Percentiles rank a stretch among this genome's conserved stretches.
Conservation (phyloP, 2,888 invertebrate species). For the Ecliptopera silaceata region DNA sequence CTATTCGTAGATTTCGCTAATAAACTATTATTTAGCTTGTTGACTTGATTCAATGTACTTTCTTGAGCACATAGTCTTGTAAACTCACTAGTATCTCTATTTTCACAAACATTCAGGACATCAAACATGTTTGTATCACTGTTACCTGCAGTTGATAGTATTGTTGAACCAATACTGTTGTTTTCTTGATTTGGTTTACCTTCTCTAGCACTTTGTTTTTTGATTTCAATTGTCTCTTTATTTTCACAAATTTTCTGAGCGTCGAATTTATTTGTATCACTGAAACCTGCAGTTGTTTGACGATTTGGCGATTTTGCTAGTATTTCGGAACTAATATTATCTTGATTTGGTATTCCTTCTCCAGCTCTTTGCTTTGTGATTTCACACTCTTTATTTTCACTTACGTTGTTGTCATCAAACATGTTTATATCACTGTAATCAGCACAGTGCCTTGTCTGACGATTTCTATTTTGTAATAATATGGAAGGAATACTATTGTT, state of each 20-base stretch:
- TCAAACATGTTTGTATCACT: background rate
- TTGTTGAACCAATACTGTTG: background rate
- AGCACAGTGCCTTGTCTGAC: background rate
- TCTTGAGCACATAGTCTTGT: background rate
- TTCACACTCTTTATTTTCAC: background rate
- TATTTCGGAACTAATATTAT: background rate
- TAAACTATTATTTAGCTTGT: background rate
- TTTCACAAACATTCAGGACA: background rate
- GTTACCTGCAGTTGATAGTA: constrained; percentile 1
- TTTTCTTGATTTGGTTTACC: background rate
- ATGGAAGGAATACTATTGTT: background rate
- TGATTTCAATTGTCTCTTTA: background rate
- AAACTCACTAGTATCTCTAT: background rate
- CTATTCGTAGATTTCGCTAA: background rate
- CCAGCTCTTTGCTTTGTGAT: background rate
- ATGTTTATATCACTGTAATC: background rate
- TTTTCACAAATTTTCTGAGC: background rate
- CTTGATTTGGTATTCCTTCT: background rate
- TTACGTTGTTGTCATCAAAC: background rate
- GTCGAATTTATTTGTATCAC: background rate
- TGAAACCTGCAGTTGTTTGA: background rate
- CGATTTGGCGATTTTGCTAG: background rate
- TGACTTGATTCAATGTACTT: background rate
- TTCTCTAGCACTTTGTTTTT: background rate
- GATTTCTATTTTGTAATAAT: background rate